Percentiles rank a stretch among this genome's conserved stretches.
phyloP scores from a whole-genome alignment of 1,140 invertebrate species.

The Calycopis cecrops region DNA sequence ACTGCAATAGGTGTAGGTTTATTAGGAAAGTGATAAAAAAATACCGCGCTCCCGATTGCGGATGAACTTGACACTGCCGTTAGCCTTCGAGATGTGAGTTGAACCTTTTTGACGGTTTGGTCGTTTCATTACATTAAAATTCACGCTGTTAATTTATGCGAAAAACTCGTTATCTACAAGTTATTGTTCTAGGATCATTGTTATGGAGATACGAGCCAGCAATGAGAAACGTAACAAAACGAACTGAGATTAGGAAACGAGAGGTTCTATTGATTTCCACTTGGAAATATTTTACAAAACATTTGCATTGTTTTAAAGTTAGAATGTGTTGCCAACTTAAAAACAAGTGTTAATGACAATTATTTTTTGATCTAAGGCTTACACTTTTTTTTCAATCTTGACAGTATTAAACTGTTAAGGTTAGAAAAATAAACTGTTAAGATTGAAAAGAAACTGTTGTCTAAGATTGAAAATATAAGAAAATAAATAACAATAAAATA shows the following conservation, averaged over 20 bases:
- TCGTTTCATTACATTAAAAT: slow-evolving; percentile 18
- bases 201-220: slow-evolving; percentile 54
- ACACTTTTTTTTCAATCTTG: too few species aligned
- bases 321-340: too few species aligned
- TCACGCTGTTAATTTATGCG: slow-evolving; percentile 40
- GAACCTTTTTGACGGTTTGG: slow-evolving; percentile 30
- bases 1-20: slow-evolving; percentile 18
- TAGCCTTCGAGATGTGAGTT: slow-evolving; percentile 35
- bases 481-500: too few species aligned
- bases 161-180: slow-evolving; percentile 43
- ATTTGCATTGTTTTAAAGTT: too few species aligned
- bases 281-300: too few species aligned
- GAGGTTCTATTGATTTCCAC: too few species aligned
- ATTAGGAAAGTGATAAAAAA: slow-evolving; percentile 28
- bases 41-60: slow-evolving; percentile 23
- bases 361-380: too few species aligned
- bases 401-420: too few species aligned
- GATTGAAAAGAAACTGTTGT: too few species aligned
- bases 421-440: too few species aligned
- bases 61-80: slow-evolving; percentile 53
- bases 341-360: too few species aligned
- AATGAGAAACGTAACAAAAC: slow-evolving; percentile 42
- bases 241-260: slow-evolving; percentile 39
- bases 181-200: slow-evolving; percentile 62
- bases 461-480: too few species aligned